Evolutionary conservation across 2,888 invertebrate species (phyloP), one percentile per base, ranked within the genome.

Genomic region (Eristalis tenax): DNA sequence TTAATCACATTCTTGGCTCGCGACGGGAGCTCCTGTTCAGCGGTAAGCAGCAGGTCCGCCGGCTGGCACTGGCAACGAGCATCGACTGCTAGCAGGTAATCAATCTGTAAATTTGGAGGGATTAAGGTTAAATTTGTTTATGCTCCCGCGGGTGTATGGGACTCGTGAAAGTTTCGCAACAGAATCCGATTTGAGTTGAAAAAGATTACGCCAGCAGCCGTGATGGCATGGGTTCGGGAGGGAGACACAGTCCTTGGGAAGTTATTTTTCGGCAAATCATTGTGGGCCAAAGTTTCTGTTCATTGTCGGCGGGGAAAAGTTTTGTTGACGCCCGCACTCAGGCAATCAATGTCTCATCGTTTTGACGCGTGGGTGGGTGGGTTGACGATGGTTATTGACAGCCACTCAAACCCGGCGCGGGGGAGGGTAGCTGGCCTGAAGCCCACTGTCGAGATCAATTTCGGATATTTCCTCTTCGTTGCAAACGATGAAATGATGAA

Each of bases 111-210:
- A 50, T n/a, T 50, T 50, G 18, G 50, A n/a, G 26, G 61, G 61
- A 71, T 71, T 61, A 71, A 26, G 40, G 40, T 40, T 28, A 43
- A 71, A 50, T 71, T 71, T 71, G 59, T 70, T 70, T 70, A 59
- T 59, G n/a, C 59, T 11, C 59, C 38, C 26, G 22, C 15, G 23
- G 11, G 40, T 38, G 38, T 59, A 22, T 22, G 13, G 22, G 23
- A 4, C 32, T 69, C 57, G 70, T 70, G 38, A 35, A 11, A n/a
- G 35, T 23, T 35, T 11, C 18, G 8, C 8, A 32, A 35, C 5
- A 35, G 38, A 61, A 61, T 28, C 18, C 61, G 59, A 26, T 38
- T 59, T 59, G 26, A 40, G 35, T 26, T 38, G 70, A 32, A 40
- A 40, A 40, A 26, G 71, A 71, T 71, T 61, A 71, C 61, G n/a